These are phyloP conservation scores for Siderastrea radians DNA, from an alignment of 92 coral and sea anemone genomes.

Conservation along the genomic window DNA sequence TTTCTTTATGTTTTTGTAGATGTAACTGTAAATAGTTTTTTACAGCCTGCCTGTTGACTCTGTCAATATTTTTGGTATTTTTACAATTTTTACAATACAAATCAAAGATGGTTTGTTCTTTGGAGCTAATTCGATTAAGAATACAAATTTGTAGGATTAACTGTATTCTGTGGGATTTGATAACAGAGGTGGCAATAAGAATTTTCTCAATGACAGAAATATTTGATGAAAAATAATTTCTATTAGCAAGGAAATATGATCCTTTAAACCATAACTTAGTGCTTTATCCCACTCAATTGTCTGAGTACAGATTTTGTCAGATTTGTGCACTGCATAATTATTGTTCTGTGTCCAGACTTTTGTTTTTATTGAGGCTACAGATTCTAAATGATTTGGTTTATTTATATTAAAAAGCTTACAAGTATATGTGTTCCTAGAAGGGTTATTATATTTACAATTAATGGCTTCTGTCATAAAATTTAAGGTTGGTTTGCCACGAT, in stretches of 20 bases:
- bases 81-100: not conserved
- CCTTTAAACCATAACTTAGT: not conserved
- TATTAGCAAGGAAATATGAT: not conserved
- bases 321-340: not conserved
- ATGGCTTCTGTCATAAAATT: not conserved
- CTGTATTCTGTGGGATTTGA: not conserved
- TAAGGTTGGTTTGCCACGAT: not conserved
- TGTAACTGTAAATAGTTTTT: not conserved
- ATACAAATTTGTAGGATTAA: not conserved
- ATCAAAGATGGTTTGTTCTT: not conserved
- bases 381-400: not conserved
- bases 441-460: too few relatives aligned
- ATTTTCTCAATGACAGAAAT: not conserved
- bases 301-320: not conserved
- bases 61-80: constrained; percentile 30
- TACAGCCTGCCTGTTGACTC: not conserved
- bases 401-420: not conserved
- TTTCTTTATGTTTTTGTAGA: not conserved
- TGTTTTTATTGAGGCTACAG: not conserved
- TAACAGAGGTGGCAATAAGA: not conserved
- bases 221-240: not conserved
- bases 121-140: constrained; percentile 1
- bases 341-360: not conserved
- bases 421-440: too few relatives aligned
- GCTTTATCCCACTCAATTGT: constrained; percentile 20